Percentiles rank a stretch among this genome's conserved stretches.
Conservation (phyloP, 1,140 invertebrate species). For the Drosophila pectinifera region DNA sequence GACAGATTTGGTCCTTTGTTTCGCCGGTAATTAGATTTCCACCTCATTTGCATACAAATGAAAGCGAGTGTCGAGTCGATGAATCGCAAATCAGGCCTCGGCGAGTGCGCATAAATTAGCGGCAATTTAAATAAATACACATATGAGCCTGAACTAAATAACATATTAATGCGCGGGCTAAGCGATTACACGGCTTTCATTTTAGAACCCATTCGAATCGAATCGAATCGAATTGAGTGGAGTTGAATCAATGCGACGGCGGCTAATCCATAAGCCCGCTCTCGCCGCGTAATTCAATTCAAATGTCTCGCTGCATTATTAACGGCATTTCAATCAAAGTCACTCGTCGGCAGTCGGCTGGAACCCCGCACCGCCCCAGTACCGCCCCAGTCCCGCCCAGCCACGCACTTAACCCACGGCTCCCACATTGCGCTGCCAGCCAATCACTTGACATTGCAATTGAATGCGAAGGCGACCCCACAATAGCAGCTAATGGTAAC, state of each 20-base stretch:
- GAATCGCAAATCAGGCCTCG: slow-evolving; percentile 39
- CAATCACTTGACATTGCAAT: slow-evolving; percentile 78
- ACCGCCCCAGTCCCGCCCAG: neutral
- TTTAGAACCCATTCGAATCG: slow-evolving; percentile 30
- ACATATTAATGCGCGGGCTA: slow-evolving; percentile 16
- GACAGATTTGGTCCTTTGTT: slow-evolving; percentile 64
- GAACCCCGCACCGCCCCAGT: neutral
- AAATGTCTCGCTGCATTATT: slow-evolving; percentile 73
- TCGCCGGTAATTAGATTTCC: slow-evolving; percentile 78
- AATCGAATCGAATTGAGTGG: slow-evolving; percentile 1
- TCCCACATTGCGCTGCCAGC: slow-evolving; percentile 32
- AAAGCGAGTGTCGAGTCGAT: slow-evolving; percentile 16
- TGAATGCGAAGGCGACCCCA: slow-evolving; percentile 55
- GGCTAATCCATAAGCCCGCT: slow-evolving; percentile 42
- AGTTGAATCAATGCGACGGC: neutral
- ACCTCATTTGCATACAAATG: slow-evolving; percentile 80
- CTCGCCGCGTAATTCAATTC: slow-evolving; percentile 64
- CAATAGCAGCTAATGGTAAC: slow-evolving; percentile 39
- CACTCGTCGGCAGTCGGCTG: slow-evolving; percentile 13
- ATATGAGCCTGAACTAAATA: slow-evolving; percentile 23
- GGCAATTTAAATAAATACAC: slow-evolving; percentile 27
- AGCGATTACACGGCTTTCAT: slow-evolving; percentile 44
- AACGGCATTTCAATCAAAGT: slow-evolving; percentile 70
- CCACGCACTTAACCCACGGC: neutral
- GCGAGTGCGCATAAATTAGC: slow-evolving; percentile 61